Percentiles rank a stretch among this genome's conserved stretches.
phyloP scores from a whole-genome alignment of 2,888 invertebrate species.

The Nemurella pictetii region DNA sequence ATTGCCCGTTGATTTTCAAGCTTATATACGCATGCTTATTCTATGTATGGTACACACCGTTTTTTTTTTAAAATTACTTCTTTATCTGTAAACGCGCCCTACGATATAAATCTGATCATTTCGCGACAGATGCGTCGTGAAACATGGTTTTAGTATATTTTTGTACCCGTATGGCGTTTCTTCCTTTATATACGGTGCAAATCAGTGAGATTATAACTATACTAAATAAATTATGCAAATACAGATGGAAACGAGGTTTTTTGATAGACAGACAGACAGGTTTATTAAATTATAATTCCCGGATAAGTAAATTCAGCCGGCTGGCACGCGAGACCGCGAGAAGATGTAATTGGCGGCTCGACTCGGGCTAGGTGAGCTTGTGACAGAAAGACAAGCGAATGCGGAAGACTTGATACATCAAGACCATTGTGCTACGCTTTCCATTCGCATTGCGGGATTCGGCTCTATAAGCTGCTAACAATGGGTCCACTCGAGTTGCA shows the following conservation, averaged over 20 bases:
- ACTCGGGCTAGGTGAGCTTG: neutral
- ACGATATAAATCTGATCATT: too few relatives aligned
- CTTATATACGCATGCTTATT: too few relatives aligned
- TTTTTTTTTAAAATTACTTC: too few relatives aligned
- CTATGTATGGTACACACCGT: too few relatives aligned
- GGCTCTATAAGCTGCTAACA: conserved; percentile 6
- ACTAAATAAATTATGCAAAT: conserved; percentile 10
- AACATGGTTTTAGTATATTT: too few relatives aligned
- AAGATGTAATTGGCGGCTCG: neutral
- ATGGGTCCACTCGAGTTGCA: neutral
- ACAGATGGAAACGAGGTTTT: neutral
- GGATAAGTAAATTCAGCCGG: neutral
- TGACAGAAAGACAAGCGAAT: conserved; percentile 10
- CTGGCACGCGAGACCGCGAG: neutral
- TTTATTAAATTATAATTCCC: conserved; percentile 17
- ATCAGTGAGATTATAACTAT: too few relatives aligned
- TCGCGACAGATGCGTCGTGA: too few relatives aligned
- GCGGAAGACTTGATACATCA: neutral
- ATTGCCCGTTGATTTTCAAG: too few relatives aligned
- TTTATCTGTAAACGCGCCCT: too few relatives aligned
- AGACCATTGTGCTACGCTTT: neutral
- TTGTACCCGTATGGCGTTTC: too few relatives aligned
- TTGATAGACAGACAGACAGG: conserved; percentile 18
- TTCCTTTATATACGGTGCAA: too few relatives aligned
- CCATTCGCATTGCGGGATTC: too few relatives aligned